Conservation (phyloP, 2,797 vertebrate species). For the Danio choprae region DNA sequence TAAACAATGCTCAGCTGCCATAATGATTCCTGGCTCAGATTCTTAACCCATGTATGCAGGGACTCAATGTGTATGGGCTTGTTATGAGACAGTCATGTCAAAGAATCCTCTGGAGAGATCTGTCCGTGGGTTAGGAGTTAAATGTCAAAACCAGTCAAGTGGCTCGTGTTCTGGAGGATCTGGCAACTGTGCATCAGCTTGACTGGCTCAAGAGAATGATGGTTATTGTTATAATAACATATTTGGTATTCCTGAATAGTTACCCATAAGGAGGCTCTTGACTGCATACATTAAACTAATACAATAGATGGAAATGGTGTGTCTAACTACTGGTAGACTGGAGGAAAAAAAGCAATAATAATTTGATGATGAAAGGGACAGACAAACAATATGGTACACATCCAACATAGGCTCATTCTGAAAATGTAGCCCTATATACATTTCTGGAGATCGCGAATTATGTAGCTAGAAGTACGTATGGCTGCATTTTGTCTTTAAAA, state of each 20-base stretch:
- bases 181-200: conserved; percentile 4
- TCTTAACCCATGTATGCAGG: background rate
- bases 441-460: no score
- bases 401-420: no score
- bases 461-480: no score
- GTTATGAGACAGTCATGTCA: conserved; percentile 38
- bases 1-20: conserved; percentile 39
- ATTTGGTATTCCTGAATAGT: conserved; percentile 20
- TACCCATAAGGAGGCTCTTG: background rate
- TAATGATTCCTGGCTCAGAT: conserved; percentile 36
- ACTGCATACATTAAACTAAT: background rate
- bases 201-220: background rate
- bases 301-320: background rate
- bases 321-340: no score
- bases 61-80: conserved; percentile 10
- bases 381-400: no score
- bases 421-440: no score
- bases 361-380: no score
- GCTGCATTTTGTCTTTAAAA: no score
- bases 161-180: conserved; percentile 11
- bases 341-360: no score
- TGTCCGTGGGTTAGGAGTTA: conserved; percentile 19
- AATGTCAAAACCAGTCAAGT: conserved; percentile 56
- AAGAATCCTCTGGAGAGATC: conserved; percentile 30
- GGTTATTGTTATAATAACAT: conserved; percentile 4